These are phyloP conservation scores for Drosophila hamatofila DNA, from an alignment of 2,888 invertebrate species.

Conservation along the genomic window DNA sequence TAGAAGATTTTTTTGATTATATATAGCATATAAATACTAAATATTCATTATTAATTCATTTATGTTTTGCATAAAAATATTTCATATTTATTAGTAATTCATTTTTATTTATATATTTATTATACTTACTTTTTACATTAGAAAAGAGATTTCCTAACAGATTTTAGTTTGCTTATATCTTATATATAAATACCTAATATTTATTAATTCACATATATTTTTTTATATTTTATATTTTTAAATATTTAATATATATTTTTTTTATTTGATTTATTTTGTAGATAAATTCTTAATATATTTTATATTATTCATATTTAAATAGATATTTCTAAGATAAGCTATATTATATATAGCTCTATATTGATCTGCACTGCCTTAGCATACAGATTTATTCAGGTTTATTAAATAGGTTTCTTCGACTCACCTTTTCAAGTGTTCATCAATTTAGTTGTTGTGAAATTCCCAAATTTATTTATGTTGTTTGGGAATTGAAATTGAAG, in stretches of 20 bases:
- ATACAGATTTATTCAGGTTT: background rate
- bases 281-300: no score
- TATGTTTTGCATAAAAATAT: background rate
- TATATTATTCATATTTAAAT: no score
- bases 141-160: no score
- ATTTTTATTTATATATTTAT: no score
- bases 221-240: background rate
- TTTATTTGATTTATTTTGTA: no score
- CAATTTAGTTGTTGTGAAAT: constrained; percentile 10
- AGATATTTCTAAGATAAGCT: no score
- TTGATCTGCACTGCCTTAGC: background rate
- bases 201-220: no score
- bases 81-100: background rate
- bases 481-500: constrained; percentile 1
- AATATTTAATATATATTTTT: no score
- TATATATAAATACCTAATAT: background rate
- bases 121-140: no score
- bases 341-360: background rate
- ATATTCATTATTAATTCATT: background rate
- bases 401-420: background rate
- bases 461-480: constrained; percentile 9
- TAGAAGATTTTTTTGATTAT: no score
- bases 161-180: no score
- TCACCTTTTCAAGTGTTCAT: constrained; percentile 43
- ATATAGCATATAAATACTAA: no score